A percentile compares a stretch with the other conserved stretches of the same genome.
phyloP scores from a whole-genome alignment of 2,888 invertebrate species.

The Vandiemenella viatica region DNA sequence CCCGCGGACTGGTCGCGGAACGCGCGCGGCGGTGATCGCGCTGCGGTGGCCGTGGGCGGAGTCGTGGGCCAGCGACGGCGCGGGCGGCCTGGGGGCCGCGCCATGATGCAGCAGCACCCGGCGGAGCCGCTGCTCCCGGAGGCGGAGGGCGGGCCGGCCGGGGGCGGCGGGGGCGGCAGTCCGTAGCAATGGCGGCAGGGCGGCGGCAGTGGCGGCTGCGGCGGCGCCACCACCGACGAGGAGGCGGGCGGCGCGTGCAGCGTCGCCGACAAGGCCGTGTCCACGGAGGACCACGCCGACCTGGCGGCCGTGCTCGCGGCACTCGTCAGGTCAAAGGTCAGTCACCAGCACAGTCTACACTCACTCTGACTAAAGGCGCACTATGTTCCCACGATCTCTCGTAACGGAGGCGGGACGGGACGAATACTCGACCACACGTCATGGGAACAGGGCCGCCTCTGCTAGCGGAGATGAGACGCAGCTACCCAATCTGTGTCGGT shows the following conservation, averaged over 20 bases:
- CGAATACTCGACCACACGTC: no score
- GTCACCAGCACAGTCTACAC: no score
- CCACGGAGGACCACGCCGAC: slow-evolving; percentile 40
- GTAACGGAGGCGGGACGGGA: no score
- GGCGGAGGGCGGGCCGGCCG: not conserved
- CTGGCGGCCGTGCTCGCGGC: slow-evolving; percentile 55
- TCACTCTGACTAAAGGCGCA: no score
- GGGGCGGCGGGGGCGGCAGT: not conserved
- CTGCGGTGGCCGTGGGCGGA: not conserved
- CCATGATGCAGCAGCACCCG: not conserved
- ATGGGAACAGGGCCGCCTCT: no score
- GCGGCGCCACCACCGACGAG: not conserved
- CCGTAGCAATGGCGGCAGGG: not conserved
- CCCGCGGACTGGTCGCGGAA: not conserved
- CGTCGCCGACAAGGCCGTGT: slow-evolving; percentile 53
- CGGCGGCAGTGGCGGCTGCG: not conserved
- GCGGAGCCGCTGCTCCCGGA: not conserved
- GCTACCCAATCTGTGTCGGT: no score
- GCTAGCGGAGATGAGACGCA: no score
- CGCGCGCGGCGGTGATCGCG: not conserved
- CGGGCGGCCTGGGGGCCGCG: not conserved
- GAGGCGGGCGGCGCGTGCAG: slow-evolving; percentile 17
- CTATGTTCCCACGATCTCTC: no score
- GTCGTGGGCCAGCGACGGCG: not conserved
- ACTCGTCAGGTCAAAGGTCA: slow-evolving; percentile 54